Base-by-base conservation (phyloP, 2,888 invertebrate genomes). In the Punctoribates punctum region DNA sequence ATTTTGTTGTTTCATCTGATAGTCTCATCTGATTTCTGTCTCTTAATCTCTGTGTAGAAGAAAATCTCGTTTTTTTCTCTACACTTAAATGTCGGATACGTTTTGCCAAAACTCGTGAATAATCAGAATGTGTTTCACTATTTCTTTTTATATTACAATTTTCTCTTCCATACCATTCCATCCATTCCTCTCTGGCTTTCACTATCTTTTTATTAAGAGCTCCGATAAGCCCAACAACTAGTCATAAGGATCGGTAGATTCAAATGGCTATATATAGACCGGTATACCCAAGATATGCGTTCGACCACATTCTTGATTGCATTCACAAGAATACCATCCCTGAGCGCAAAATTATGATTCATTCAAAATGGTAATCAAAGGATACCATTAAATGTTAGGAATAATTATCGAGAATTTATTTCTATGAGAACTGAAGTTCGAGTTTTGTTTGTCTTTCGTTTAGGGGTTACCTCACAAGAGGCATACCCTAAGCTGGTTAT, bases 231-330 rank as follows among this genome's bases (percentile, higher is more conserved):
- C 11, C 11, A 34, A 65, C 34, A 60, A 65, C 62, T 34, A 34
- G 11, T 65, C 62, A 65, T 65, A 65, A 34, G 62, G 62, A 65
- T 65, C 62, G 62, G 62, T 65, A 65, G 62, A 65, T 65, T 65
- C 62, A 65, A 65, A 65, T 65, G 34, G 57, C 57, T 57, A 25
- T 54, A 1, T 17, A n/a, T 27, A 48, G 2, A n/a, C n/a, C 48
- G n/a, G 15, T 17, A 17, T 48, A 48, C 2, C n/a, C 15, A n/a
- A 48, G 17, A 48, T 48, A 48, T 48, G n/a, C 4, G n/a, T 17
- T 34, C 17, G 17, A 5, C n/a, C n/a, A 29, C 29, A 27, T 65
- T 60, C 5, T 27, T 25, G 29, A 23, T 60, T 23, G 27, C 29
- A 25, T 23, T 23, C 11, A 54, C 5, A 25, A 57, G 57, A 57